phyloP scores from a whole-genome alignment of 2,113 vertebrate genomes.

The Hippocampus mohnikei region DNA sequence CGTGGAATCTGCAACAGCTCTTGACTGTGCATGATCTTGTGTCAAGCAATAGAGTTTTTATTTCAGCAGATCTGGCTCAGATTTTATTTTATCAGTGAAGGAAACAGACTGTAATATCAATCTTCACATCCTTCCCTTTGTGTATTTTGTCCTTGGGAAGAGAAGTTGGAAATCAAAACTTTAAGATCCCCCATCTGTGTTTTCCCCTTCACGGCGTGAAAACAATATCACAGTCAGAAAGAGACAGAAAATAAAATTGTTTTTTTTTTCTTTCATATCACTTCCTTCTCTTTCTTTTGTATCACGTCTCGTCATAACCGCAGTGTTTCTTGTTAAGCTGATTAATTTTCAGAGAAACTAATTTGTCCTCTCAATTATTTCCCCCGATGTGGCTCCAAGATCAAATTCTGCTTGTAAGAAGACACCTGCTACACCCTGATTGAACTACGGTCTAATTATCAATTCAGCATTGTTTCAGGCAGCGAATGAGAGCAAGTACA shows the following conservation, averaged over 20 bases:
- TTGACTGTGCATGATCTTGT: not conserved
- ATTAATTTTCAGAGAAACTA: conserved; percentile 33
- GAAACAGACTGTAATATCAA: conserved; percentile 1
- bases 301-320: conserved; percentile 3
- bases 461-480: conserved; percentile 26
- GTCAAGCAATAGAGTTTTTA: not conserved
- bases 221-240: not conserved
- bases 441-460: conserved; percentile 43
- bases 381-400: conserved; percentile 2
- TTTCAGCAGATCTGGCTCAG: not conserved
- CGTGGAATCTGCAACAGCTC: too few species aligned
- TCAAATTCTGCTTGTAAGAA: conserved; percentile 35
- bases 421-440: conserved; percentile 24
- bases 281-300: not conserved
- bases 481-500: conserved; percentile 4
- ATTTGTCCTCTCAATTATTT: conserved; percentile 27
- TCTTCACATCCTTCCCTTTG: conserved; percentile 11
- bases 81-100: not conserved
- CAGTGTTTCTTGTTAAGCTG: not conserved
- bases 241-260: not conserved
- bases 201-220: not conserved
- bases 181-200: conserved; percentile 8
- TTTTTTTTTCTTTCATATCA: not conserved
- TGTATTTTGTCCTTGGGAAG: conserved; percentile 22
- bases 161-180: conserved; percentile 14